Percentiles rank a stretch among this genome's conserved stretches.
Evolutionary conservation across 2,888 invertebrate genomes (phyloP).

Genomic region (Hecatera dysodea): DNA sequence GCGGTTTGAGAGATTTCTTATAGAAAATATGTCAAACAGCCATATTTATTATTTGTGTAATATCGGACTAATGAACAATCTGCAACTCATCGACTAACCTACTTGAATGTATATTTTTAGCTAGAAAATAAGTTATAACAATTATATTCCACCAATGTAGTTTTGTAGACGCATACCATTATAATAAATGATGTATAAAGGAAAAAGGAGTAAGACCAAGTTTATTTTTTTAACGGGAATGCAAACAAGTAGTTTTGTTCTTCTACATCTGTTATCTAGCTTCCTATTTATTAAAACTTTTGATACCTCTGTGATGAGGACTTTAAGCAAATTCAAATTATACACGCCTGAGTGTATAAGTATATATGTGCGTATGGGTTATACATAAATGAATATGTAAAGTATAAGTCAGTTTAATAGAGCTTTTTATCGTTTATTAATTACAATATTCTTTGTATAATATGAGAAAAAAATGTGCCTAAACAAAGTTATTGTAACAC

Average conservation of each 20-base stretch:
- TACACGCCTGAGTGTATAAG: constrained; percentile 26
- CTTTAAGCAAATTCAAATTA: constrained; percentile 40
- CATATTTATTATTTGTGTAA: too few species aligned
- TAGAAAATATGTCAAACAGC: too few species aligned
- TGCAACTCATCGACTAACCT: constrained; percentile 8
- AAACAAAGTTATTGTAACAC: constrained; percentile 72
- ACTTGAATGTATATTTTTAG: constrained; percentile 21
- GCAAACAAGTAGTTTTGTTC: constrained; percentile 36
- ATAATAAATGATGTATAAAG: constrained; percentile 18
- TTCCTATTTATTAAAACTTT: constrained; percentile 41
- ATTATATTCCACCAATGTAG: constrained; percentile 45
- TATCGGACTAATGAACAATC: too few species aligned
- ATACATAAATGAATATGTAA: constrained; percentile 33
- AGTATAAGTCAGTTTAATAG: constrained; percentile 48
- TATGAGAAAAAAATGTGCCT: constrained; percentile 81
- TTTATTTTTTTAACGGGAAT: constrained; percentile 48
- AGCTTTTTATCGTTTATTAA: constrained; percentile 61
- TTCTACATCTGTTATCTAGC: constrained; percentile 51
- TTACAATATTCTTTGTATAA: constrained; percentile 63
- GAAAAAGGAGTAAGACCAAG: constrained; percentile 22
- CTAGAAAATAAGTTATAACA: constrained; percentile 21
- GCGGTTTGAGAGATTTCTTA: too few species aligned
- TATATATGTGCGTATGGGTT: constrained; percentile 21
- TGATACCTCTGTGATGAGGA: constrained; percentile 40
- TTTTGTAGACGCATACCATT: constrained; percentile 46